A percentile compares a stretch with the other conserved stretches of the same genome.
Conservation (phyloP, 1,140 invertebrate genomes). For the Drosophila murphyi region DNA sequence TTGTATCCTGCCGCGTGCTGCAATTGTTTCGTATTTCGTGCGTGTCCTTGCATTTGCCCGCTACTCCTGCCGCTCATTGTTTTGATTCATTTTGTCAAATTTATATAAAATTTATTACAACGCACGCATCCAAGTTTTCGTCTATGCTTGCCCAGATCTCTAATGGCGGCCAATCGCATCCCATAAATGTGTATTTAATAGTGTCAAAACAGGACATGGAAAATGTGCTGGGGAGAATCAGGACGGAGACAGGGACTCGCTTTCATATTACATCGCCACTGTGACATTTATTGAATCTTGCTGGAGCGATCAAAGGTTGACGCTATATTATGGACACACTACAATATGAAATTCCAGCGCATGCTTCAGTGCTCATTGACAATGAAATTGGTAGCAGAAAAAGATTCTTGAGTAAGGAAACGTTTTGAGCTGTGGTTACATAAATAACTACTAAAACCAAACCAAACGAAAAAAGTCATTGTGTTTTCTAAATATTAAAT, state of each 20-base stretch:
- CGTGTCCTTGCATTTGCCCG: constrained; percentile 65
- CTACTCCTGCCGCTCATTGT: constrained; percentile 53
- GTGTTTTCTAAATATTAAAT: too few relatives aligned
- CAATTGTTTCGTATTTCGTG: constrained; percentile 58
- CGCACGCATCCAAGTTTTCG: constrained; percentile 41
- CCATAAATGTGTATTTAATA: constrained; percentile 66
- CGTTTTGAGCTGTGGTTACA: background rate
- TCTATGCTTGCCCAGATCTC: constrained; percentile 4
- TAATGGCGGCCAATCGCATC: constrained; percentile 26
- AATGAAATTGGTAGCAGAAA: background rate
- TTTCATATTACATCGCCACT: background rate
- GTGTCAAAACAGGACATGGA: constrained; percentile 63
- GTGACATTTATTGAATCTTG: constrained; percentile 15
- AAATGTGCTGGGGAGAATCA: background rate
- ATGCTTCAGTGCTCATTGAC: constrained; percentile 24
- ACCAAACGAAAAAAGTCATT: background rate
- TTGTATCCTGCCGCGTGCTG: constrained; percentile 53
- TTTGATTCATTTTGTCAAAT: constrained; percentile 79
- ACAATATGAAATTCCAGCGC: constrained; percentile 17
- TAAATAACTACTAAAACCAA: background rate
- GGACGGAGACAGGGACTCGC: background rate
- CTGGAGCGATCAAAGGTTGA: constrained; percentile 6
- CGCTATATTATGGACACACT: constrained; percentile 1
- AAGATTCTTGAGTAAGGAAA: background rate
- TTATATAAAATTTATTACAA: constrained; percentile 77